Evolutionary conservation across 2,888 invertebrate species (phyloP).

Genomic region (Microplitis deprimator): DNA sequence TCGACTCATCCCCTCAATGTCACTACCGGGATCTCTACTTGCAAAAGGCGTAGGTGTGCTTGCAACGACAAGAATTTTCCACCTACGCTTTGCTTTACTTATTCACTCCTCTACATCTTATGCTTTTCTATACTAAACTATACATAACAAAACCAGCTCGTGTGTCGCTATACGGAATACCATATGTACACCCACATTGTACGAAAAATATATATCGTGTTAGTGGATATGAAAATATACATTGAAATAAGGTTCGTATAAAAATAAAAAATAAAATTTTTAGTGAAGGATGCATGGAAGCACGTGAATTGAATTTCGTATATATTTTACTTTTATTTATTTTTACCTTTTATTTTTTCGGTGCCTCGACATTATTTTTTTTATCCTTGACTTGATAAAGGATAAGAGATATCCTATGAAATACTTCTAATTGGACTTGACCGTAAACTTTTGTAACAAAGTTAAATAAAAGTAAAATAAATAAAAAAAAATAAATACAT

Average conservation of each 20-base stretch:
- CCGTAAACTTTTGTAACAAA: slow-evolving; percentile 16
- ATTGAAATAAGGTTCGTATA: neutral
- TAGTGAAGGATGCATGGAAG: slow-evolving; percentile 13
- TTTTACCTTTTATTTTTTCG: neutral
- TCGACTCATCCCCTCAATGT: slow-evolving; percentile 38
- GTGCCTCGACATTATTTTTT: neutral
- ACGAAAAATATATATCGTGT: slow-evolving; percentile 10
- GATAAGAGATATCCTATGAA: slow-evolving; percentile 13
- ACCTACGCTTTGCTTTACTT: slow-evolving; percentile 8
- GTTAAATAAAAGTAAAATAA: slow-evolving; percentile 14
- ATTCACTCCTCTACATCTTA: slow-evolving; percentile 37
- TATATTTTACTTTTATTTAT: neutral
- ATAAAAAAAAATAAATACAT: neutral
- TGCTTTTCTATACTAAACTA: slow-evolving; percentile 12
- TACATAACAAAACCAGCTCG: neutral
- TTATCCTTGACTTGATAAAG: neutral
- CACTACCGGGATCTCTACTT: slow-evolving; percentile 23
- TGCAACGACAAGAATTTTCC: slow-evolving; percentile 36
- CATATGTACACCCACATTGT: slow-evolving; percentile 3
- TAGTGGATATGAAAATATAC: neutral
- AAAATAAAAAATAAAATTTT: neutral
- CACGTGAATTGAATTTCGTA: slow-evolving; percentile 22
- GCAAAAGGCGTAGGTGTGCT: slow-evolving; percentile 22
- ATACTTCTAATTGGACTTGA: slow-evolving; percentile 28
- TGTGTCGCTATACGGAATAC: neutral